Percentiles rank a stretch among this genome's conserved stretches.
phyloP scores from a whole-genome alignment of 35 echinoderm and acorn worm species.

The Anneissia japonica region DNA sequence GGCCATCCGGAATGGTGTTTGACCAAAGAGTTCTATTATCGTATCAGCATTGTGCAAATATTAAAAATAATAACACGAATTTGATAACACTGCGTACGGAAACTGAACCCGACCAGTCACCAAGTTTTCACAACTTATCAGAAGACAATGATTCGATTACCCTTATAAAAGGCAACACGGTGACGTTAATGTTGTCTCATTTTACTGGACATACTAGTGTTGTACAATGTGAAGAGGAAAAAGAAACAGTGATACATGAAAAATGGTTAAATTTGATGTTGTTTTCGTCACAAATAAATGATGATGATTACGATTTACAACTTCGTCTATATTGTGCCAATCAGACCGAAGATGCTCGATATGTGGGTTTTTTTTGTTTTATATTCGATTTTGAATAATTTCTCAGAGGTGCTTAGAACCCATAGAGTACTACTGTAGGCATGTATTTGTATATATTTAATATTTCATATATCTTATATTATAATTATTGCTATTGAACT shows the following conservation, averaged over 20 bases:
- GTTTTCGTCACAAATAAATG: neutral
- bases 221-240: neutral
- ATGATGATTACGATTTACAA: neutral
- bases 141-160: neutral
- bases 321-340: neutral
- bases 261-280: neutral
- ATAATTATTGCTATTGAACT: too few relatives aligned
- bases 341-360: neutral
- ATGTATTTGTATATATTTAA: too few relatives aligned
- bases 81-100: neutral
- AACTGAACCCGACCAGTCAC: neutral
- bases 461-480: too few relatives aligned
- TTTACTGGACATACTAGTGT: slow-evolving; percentile 2
- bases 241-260: neutral
- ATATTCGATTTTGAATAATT: too few relatives aligned
- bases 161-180: neutral
- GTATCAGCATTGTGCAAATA: slow-evolving; percentile 14
- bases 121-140: neutral
- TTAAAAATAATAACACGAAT: neutral
- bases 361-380: neutral
- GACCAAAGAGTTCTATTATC: neutral
- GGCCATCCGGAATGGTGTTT: neutral
- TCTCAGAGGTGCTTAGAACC: too few relatives aligned
- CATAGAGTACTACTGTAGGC: too few relatives aligned
- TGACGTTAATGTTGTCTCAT: neutral